Conservation (phyloP, 2,797 vertebrate genomes). For the Octomys mimax region DNA sequence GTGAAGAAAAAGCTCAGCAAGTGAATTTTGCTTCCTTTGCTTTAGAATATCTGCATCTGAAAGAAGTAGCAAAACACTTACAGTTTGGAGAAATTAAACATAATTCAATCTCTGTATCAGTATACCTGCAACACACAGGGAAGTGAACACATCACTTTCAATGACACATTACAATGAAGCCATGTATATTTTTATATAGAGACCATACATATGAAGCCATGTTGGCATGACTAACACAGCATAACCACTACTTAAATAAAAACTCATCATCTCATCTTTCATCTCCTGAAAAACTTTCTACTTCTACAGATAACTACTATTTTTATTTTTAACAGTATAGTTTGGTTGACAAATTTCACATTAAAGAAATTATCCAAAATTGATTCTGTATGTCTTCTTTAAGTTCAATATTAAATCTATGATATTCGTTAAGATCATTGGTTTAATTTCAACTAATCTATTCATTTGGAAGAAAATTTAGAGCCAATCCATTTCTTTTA, state of each 20-base stretch:
- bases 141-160: background rate
- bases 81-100: background rate
- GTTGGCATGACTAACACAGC: background rate
- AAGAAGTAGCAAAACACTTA: background rate
- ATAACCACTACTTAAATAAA: background rate
- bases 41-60: slow-evolving; percentile 2
- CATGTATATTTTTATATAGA: background rate
- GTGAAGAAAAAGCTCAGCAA: background rate
- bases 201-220: background rate
- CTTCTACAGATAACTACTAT: background rate
- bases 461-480: background rate
- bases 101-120: background rate
- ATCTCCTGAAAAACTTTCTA: background rate
- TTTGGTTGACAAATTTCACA: slow-evolving; percentile 4
- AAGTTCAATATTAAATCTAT: background rate
- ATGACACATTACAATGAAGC: background rate
- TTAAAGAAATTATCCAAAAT: background rate
- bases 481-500: background rate
- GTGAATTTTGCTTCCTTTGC: background rate
- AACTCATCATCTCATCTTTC: background rate
- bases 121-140: background rate
- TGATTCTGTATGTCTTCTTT: background rate
- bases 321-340: background rate
- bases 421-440: background rate
- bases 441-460: background rate